Evolutionary conservation across 2,888 invertebrate genomes (phyloP).

Genomic region (Drosophila antonietae): DNA sequence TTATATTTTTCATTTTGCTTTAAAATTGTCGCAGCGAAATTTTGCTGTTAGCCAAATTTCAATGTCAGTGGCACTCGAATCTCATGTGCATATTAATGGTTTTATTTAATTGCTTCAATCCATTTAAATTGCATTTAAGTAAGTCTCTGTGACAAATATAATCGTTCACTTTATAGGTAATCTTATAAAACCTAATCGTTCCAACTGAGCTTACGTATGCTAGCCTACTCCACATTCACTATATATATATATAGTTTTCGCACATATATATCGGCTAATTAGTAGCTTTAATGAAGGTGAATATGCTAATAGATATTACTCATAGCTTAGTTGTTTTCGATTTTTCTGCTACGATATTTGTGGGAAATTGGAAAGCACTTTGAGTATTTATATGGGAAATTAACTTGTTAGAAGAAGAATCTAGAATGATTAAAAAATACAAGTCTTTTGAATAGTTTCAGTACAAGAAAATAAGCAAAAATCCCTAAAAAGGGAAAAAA

Average conservation of each 20-base stretch:
- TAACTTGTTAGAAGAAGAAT: not conserved
- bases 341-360: not conserved
- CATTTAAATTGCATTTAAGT: conserved; percentile 11
- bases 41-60: conserved; percentile 64
- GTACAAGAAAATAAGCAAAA: too few relatives aligned
- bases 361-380: not conserved
- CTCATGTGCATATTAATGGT: conserved; percentile 64
- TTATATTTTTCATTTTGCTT: conserved; percentile 22
- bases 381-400: not conserved
- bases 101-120: conserved; percentile 22
- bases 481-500: not conserved
- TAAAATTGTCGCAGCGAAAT: conserved; percentile 67
- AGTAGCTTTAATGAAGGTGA: not conserved
- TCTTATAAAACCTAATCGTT: not conserved
- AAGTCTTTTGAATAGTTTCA: too few relatives aligned
- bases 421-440: not conserved
- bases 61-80: conserved; percentile 70
- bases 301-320: not conserved
- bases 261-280: conserved; percentile 9
- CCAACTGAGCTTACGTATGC: not conserved
- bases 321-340: not conserved
- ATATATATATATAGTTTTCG: not conserved
- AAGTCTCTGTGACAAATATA: conserved; percentile 7
- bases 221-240: not conserved
- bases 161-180: not conserved